Conservation (phyloP, 2,888 invertebrate genomes). For the Trachelus iudaicus region DNA sequence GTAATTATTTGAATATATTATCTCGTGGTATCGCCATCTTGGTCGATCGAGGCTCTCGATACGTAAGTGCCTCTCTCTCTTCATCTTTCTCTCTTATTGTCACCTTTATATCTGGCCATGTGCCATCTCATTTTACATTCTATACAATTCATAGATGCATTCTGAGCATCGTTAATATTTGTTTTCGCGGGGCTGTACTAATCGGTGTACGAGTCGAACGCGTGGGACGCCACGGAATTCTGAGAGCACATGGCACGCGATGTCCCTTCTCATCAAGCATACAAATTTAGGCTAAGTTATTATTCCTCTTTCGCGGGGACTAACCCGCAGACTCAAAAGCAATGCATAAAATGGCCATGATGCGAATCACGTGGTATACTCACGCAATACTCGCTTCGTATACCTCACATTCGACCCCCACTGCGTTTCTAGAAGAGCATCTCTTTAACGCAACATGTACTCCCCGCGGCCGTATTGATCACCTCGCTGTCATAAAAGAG, state of each 20-base stretch:
- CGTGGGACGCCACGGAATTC: background rate
- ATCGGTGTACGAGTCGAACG: background rate
- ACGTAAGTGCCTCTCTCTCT: background rate
- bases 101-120: background rate
- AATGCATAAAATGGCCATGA: background rate
- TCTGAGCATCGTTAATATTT: background rate
- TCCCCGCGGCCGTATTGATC: conserved; percentile 39
- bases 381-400: background rate
- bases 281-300: background rate
- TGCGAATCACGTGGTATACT: background rate
- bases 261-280: background rate
- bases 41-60: background rate
- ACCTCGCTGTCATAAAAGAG: conserved; percentile 23
- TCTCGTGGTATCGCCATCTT: background rate
- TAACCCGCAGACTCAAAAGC: background rate
- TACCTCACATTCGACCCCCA: background rate
- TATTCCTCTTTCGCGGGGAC: background rate
- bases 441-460: conserved; percentile 41
- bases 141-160: background rate
- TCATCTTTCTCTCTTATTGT: background rate
- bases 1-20: background rate
- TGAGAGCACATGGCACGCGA: background rate
- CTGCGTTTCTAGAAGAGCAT: background rate
- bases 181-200: background rate
- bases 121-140: background rate